Percentiles rank a stretch among this genome's conserved stretches.
Evolutionary conservation across 2,888 invertebrate species (phyloP).

Genomic region (Adelognathus sp.): DNA sequence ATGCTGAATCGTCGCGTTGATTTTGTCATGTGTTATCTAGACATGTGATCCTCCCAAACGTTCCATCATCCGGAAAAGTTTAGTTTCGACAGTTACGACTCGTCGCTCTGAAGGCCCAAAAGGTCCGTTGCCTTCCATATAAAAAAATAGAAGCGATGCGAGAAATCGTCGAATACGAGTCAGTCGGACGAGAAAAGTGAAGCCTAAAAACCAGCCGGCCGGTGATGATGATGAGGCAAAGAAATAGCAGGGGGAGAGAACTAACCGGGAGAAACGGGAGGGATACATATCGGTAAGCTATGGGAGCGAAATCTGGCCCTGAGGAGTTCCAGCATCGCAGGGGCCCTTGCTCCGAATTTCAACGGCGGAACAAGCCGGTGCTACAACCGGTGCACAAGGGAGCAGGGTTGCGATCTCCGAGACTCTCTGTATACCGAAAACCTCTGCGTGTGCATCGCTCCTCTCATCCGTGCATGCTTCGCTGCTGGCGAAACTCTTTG

Average conservation of each 20-base stretch:
- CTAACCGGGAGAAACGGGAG: not conserved
- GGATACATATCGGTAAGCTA: not conserved
- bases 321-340: constrained; percentile 18
- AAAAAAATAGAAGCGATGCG: not conserved
- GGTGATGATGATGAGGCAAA: constrained; percentile 43
- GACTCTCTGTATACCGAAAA: not conserved
- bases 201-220: constrained; percentile 3
- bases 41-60: too few species aligned
- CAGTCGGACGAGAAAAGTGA: not conserved
- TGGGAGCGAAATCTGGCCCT: constrained; percentile 20
- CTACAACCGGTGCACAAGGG: constrained; percentile 53
- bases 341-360: constrained; percentile 58
- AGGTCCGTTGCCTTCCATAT: not conserved
- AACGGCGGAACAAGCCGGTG: constrained; percentile 56
- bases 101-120: not conserved
- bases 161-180: not conserved
- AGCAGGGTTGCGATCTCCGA: constrained; percentile 50
- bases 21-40: too few species aligned
- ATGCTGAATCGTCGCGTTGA: too few species aligned
- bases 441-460: constrained; percentile 3
- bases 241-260: not conserved
- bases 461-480: not conserved
- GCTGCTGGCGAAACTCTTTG: constrained; percentile 1
- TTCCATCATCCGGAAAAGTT: too few species aligned
- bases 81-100: not conserved